Percentiles rank a stretch among this genome's conserved stretches.
Conservation (phyloP, 2,888 invertebrate genomes). For the Malachius bipustulatus region DNA sequence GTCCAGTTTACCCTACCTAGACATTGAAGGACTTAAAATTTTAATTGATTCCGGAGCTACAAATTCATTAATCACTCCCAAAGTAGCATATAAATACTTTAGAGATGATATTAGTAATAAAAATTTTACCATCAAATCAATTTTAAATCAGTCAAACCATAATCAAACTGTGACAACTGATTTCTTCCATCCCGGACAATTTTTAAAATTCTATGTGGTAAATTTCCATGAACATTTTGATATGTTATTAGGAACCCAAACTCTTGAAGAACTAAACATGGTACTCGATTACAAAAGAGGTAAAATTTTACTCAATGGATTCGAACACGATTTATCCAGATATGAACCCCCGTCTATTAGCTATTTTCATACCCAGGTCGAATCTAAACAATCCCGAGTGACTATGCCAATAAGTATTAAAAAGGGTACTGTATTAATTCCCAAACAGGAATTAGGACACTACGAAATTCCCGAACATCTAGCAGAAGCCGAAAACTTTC, state of each 20-base stretch:
- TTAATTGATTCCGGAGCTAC: not conserved
- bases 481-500: not conserved
- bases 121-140: not conserved
- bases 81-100: not conserved
- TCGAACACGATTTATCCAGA: not conserved
- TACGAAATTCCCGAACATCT: not conserved
- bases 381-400: not conserved
- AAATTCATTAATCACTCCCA: not conserved
- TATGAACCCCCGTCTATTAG: not conserved
- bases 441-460: not conserved
- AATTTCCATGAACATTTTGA: constrained; percentile 1
- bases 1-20: not conserved
- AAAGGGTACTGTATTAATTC: not conserved
- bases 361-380: not conserved
- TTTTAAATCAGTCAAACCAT: not conserved
- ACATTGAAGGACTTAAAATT: not conserved
- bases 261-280: not conserved
- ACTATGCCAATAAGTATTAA: not conserved
- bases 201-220: not conserved
- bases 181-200: not conserved
- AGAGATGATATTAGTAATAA: not conserved
- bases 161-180: constrained; percentile 1
- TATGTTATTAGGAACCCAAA: not conserved
- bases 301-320: not conserved
- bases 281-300: not conserved